Evolutionary conservation across 1,140 invertebrate genomes (phyloP).

Genomic region (Melitaea cinxia): DNA sequence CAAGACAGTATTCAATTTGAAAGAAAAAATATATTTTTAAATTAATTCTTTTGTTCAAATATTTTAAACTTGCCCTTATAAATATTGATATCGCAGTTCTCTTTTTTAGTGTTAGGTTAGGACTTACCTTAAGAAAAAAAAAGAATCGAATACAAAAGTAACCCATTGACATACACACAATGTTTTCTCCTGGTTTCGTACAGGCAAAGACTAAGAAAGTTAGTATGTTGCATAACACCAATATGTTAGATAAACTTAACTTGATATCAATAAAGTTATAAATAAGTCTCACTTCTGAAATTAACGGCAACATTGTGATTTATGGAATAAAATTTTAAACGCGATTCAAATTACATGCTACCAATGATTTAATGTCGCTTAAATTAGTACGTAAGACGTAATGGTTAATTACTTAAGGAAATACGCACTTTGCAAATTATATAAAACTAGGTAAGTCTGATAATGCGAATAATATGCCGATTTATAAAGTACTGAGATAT

Average conservation of each 20-base stretch:
- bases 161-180: too few relatives aligned
- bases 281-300: background rate
- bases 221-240: too few relatives aligned
- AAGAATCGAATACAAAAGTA: too few relatives aligned
- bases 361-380: background rate
- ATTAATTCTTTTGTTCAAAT: background rate
- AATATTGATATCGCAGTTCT: too few relatives aligned
- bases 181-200: too few relatives aligned
- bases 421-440: background rate
- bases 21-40: background rate
- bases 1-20: background rate
- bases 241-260: background rate
- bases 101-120: too few relatives aligned
- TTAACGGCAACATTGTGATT: constrained; percentile 5
- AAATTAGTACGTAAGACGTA: background rate
- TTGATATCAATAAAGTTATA: background rate
- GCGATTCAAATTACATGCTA: background rate
- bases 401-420: constrained; percentile 3
- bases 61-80: too few relatives aligned
- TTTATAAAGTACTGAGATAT: too few relatives aligned
- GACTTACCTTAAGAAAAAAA: too few relatives aligned
- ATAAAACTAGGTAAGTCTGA: background rate
- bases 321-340: background rate
- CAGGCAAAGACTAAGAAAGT: too few relatives aligned
- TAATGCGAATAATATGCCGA: too few relatives aligned